phyloP scores from a whole-genome alignment of 2,113 vertebrate genomes.

The Catharus minimus region DNA sequence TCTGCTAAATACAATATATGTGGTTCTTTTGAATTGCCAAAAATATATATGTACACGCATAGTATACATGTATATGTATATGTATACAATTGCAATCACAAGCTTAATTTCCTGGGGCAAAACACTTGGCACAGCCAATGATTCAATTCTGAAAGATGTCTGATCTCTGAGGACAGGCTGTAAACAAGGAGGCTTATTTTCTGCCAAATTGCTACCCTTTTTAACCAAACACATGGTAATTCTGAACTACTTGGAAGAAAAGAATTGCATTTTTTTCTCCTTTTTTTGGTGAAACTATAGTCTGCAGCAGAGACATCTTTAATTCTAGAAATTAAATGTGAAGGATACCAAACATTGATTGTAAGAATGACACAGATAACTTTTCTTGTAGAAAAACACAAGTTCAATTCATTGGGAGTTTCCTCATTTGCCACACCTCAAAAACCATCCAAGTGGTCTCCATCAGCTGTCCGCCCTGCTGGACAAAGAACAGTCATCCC shows the following conservation, averaged over 20 bases:
- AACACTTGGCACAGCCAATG: not conserved
- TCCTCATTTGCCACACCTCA: conserved; percentile 62
- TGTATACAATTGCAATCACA: not conserved
- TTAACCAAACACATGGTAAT: not conserved
- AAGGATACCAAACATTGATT: not conserved
- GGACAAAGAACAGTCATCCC: conserved; percentile 53
- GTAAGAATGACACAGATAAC: not conserved
- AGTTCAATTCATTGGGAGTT: conserved; percentile 57
- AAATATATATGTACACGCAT: not conserved
- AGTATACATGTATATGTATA: not conserved
- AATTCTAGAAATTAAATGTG: not conserved
- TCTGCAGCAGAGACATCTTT: not conserved
- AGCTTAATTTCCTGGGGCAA: not conserved
- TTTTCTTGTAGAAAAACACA: conserved; percentile 65
- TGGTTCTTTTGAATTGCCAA: not conserved
- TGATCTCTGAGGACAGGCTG: not conserved
- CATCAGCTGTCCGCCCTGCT: conserved; percentile 62
- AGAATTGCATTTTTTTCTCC: not conserved
- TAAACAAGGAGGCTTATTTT: not conserved
- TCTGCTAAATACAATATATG: not conserved
- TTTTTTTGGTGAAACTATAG: not conserved
- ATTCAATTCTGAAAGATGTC: not conserved
- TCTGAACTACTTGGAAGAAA: not conserved
- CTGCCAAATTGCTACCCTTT: not conserved
- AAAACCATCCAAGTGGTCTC: conserved; percentile 66